Base-by-base conservation (phyloP, 1,140 invertebrate species). In the Drosophila dunni region DNA sequence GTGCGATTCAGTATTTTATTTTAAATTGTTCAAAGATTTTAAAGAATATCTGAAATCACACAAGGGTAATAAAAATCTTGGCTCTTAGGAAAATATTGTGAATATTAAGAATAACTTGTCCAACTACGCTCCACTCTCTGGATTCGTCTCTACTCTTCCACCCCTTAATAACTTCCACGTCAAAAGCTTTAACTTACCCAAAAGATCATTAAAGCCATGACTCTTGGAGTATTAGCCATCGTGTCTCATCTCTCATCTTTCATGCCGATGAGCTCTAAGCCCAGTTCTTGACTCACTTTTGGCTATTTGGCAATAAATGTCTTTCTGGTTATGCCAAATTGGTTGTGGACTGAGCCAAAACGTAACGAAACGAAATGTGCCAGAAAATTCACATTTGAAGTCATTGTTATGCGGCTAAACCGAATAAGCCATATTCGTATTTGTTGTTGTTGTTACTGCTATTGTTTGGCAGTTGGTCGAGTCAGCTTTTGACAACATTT, bases 371-470 rank as follows among this genome's bases (percentile, higher is more conserved):
- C 38, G 17, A 63, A 50, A 56, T 24, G 56, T 29, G 40, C n/a
- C 29, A 20, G 36, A 63, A 13, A 71, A 15, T 11, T 29, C 46
- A 34, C 53, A 71, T 44, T 69, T 33, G 38, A 29, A 45, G 20
- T 53, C 58, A 75, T 71, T 20, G 58, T 50, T 38, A 36, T 29
- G n/a, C 5, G 44, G 45, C 69, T 75, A 78, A 86, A 67, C 78
- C 79, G 62, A 86, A 81, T 86, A 86, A 86, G 82, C 82, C 82
- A 78, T 81, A 75, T 60, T 51, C 61, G 58, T 56, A 73, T 46
- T 67, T 54, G 36, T 38, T 44, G 56, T 15, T 54, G 51, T 7
- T 51, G 50, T 51, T 34, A 10, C 17, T 20, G 17, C 11, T 34
- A 42, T 53, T 24, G 38, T 44, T 63, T 42, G 42, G 40, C 48